Conservation (phyloP, 1,140 invertebrate genomes). For the Drosophila baimaii region DNA sequence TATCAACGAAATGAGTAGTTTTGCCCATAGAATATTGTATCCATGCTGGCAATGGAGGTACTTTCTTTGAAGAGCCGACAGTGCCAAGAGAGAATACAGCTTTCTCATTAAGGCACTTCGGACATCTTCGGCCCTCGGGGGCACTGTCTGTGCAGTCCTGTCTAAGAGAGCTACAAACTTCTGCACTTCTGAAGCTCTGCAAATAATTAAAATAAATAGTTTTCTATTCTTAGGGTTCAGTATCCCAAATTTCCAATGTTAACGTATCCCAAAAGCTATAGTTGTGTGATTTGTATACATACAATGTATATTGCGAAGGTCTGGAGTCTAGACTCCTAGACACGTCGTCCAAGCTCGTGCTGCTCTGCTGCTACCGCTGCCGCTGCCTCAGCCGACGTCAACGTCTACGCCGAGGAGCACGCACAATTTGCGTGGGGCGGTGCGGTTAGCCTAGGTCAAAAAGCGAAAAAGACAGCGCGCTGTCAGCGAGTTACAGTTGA, state of each 20-base stretch:
- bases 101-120: no score
- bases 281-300: background rate
- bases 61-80: background rate
- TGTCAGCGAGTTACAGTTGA: conserved; percentile 30
- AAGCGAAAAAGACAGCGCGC: conserved; percentile 40
- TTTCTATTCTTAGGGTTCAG: background rate
- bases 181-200: background rate
- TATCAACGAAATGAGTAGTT: no score
- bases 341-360: conserved; percentile 45
- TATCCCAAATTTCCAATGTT: background rate
- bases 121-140: background rate
- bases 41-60: no score
- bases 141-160: background rate
- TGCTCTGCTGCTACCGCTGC: conserved; percentile 23
- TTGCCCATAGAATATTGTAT: no score
- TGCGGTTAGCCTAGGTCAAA: conserved; percentile 77
- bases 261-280: background rate
- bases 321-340: conserved; percentile 57
- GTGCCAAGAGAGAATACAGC: no score
- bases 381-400: conserved; percentile 32
- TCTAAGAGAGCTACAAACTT: background rate
- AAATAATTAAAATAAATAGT: background rate
- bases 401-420: conserved; percentile 26
- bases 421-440: conserved; percentile 44
- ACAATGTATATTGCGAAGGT: conserved; percentile 63